Evolutionary conservation across 2,113 vertebrate species (phyloP), one percentile per base, ranked within the genome.

Genomic region (Microcebus jonahi): DNA sequence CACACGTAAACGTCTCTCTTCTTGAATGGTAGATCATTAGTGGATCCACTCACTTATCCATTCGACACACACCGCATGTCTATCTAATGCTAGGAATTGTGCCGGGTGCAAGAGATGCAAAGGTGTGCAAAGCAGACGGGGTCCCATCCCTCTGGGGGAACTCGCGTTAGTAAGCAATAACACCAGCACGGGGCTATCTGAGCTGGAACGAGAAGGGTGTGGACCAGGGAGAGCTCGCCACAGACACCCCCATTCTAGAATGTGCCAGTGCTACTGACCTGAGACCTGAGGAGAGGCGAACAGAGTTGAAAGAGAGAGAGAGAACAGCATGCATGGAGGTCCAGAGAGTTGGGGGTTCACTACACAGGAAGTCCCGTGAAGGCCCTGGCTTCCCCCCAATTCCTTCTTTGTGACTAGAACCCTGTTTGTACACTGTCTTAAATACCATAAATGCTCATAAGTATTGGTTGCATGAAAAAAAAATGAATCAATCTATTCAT

Each of bases 111-210:
- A 65, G 2, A 45, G 31, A 70, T 29, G 6, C 71, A 57, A 13
- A 14, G 31, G 23, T 55, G 29, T 57, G 77, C 27, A 14, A 31
- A n/a, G 70, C 5, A 61, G 53, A 75, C 23, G 39, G 45, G n/a
- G 48, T 45, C 10, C n/a, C n/a, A 0, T 42, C 25, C 2, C 65
- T n/a, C 45, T 18, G 7, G 8, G 15, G 18, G 50, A 57, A 6
- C 27, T 4, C 8, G 4, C 18, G 39, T 27, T 8, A 6, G 15
- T 2, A 3, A 36, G 39, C 7, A 25, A 45, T 13, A 57, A 57
- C 8, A 57, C 2, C 55, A 57, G 55, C 5, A 21, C 9, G 29
- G 14, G 25, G 42, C 10, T 10, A 23, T 21, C n/a, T 0, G 5
- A 7, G 9, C 67, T 45, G 48, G 80, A 67, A 57, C 2, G 3